phyloP scores from a whole-genome alignment of 1,140 invertebrate species.

The Glossosoma conforme region DNA sequence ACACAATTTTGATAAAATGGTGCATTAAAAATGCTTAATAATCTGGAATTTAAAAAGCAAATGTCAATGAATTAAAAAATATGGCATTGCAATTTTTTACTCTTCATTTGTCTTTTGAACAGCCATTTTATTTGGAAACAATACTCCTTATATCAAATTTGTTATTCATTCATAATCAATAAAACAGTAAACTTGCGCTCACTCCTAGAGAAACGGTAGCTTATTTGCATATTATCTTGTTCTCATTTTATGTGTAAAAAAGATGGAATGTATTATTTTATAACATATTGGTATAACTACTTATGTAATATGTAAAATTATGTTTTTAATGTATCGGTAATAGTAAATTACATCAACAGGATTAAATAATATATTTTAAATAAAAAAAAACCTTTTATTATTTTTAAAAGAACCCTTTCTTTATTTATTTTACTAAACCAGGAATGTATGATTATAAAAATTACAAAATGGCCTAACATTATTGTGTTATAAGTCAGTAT shows the following conservation, averaged over 20 bases:
- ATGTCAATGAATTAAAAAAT: too few species aligned
- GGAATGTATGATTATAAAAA: neutral
- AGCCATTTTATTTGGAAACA: too few species aligned
- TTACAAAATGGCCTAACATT: too few species aligned
- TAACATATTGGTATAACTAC: neutral
- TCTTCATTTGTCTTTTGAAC: too few species aligned
- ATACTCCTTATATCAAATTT: neutral
- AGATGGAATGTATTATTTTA: constrained; percentile 2
- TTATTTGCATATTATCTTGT: neutral
- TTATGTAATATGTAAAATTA: constrained; percentile 1
- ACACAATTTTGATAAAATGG: too few species aligned
- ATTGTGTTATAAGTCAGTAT: too few species aligned
- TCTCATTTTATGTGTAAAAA: neutral
- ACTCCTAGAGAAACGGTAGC: constrained; percentile 3
- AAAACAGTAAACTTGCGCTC: neutral
- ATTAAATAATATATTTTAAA: constrained; percentile 26
- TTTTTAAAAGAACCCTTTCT: constrained; percentile 1
- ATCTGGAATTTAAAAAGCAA: too few species aligned
- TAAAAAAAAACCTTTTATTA: constrained; percentile 8
- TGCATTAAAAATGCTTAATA: too few species aligned
- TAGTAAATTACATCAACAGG: constrained; percentile 12
- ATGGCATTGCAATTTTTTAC: too few species aligned
- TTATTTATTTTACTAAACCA: constrained; percentile 1
- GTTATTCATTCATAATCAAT: neutral
- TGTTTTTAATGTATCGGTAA: constrained; percentile 19